A percentile compares a stretch with the other conserved stretches of the same genome.
phyloP scores from a whole-genome alignment of 2,797 vertebrate species.

The Pseudochirops cupreus region DNA sequence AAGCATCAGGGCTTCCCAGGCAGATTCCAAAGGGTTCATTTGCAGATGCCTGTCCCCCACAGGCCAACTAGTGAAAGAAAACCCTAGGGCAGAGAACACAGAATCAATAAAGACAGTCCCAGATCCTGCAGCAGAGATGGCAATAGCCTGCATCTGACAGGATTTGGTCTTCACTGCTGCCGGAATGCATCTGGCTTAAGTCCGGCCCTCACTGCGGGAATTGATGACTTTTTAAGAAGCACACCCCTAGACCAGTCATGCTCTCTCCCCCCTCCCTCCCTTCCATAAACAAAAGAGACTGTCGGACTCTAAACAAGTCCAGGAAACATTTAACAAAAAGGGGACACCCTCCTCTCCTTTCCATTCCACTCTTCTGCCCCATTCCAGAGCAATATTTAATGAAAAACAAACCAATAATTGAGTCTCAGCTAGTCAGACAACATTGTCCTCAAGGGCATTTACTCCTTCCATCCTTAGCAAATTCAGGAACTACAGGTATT shows the following conservation, averaged over 20 bases:
- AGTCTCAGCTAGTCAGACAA: neutral
- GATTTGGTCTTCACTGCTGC: neutral
- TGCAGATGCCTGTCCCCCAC: neutral
- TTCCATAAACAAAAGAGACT: neutral
- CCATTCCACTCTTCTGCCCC: neutral
- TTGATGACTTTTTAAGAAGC: constrained; percentile 11
- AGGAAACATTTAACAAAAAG: neutral
- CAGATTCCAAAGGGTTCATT: neutral
- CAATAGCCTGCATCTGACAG: neutral
- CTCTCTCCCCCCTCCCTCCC: neutral
- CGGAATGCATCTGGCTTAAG: constrained; percentile 4
- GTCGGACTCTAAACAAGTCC: neutral
- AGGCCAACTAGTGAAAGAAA: neutral
- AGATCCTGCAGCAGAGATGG: neutral
- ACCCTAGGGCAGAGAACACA: neutral
- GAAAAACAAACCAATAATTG: neutral
- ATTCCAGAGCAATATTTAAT: neutral
- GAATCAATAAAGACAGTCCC: neutral
- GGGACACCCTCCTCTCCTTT: neutral
- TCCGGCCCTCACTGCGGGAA: constrained; percentile 10
- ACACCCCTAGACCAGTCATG: neutral
- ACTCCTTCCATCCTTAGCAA: neutral
- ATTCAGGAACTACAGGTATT: neutral
- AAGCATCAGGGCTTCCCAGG: neutral
- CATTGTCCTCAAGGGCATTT: neutral